Evolutionary conservation across 2,888 invertebrate genomes (phyloP), one percentile per base, ranked within the genome.

Genomic region (Endotricha flammealis): DNA sequence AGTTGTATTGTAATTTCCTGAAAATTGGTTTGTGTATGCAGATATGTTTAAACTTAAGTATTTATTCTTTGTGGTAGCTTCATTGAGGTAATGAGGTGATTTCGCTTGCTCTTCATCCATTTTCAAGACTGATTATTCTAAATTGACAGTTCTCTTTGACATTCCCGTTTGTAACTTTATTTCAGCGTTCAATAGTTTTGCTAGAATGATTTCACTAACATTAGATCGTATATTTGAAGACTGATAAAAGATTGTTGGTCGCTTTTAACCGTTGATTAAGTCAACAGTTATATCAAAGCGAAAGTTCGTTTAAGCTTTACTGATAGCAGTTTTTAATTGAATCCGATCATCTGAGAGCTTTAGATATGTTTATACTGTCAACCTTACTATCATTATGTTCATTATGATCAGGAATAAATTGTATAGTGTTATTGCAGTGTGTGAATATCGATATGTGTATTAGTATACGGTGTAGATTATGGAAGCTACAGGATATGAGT

Each of bases 111-210:
- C 63, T 66, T 69, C 69, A 71, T 73, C 73, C 74, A 74, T 60
- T 71, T 71, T 60, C 70, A 86, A 83, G 86, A 86, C 86, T 86
- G 86, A 86, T 79, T 80, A 74, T 74, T 75, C 82, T 78, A 82
- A 86, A 85, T 83, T 82, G 63, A 70, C 66, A 64, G 58, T 41
- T 46, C 57, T 57, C 52, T 69, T 65, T 68, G 62, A 82, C 82
- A 82, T 82, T 83, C 81, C 81, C 63, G 44, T 47, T 49, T 53
- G 47, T 51, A 48, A 50, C 42, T 46, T 51, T 48, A 53, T 50
- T 50, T 53, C 38, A 52, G 34, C 47, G 44, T 51, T 51, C 46
- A 42, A 54, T 66, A 61, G 57, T 50, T 53, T 62, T 64, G 61
- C 64, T 73, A 70, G 65, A 52, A 57, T 51, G 53, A 53, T 60